Conservation (phyloP, 1,140 invertebrate genomes). For the Acromyrmex charruanus region DNA sequence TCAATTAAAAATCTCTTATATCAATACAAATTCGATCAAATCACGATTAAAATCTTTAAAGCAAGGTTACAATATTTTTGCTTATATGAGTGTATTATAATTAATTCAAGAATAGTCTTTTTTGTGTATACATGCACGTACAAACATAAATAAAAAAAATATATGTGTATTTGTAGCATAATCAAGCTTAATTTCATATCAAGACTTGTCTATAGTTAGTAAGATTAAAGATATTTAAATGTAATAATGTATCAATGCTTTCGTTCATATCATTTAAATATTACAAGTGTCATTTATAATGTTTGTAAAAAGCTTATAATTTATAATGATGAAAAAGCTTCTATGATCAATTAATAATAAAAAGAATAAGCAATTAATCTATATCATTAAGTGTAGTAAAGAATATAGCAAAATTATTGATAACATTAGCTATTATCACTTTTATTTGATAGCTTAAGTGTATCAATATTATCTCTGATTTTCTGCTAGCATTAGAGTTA, state of each 20-base stretch:
- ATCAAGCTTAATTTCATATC: slow-evolving; percentile 1
- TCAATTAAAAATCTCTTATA: no score
- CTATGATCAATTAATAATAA: slow-evolving; percentile 1
- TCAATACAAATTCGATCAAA: no score
- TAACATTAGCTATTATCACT: neutral
- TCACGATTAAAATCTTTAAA: no score
- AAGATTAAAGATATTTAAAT: slow-evolving; percentile 4
- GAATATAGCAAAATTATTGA: neutral
- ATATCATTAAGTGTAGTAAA: neutral
- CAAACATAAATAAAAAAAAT: neutral
- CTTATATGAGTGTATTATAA: no score
- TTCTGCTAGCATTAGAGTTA: neutral
- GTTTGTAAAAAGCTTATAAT: no score
- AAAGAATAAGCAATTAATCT: neutral
- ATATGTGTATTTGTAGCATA: neutral
- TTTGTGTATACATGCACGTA: neutral
- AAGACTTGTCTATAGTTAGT: neutral
- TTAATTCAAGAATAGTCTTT: no score
- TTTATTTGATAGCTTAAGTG: neutral
- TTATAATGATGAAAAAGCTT: neutral
- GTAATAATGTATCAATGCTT: neutral
- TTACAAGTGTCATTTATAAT: neutral
- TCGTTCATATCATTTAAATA: neutral
- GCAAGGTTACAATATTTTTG: no score
- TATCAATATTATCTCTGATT: neutral